These are phyloP conservation scores for Drosophila albomicans DNA, from an alignment of 1,140 invertebrate species.

Conservation along the genomic window DNA sequence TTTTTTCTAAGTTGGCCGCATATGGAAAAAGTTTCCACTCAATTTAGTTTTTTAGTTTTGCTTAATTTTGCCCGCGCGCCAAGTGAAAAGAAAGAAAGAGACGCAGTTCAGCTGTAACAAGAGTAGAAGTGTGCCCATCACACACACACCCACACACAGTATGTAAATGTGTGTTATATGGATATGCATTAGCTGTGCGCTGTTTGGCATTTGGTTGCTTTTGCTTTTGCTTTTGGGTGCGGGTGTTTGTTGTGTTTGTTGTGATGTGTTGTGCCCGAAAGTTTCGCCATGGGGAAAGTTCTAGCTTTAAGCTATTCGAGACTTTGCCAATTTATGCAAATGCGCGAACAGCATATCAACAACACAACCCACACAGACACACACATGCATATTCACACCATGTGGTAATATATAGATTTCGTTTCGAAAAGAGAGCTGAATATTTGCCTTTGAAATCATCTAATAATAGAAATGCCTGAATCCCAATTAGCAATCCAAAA, in stretches of 20 bases:
- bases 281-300: slow-evolving; percentile 69
- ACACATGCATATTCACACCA: background rate
- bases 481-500: slow-evolving; percentile 1
- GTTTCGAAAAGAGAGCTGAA: slow-evolving; percentile 25
- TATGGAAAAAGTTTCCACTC: slow-evolving; percentile 66
- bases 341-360: slow-evolving; percentile 35
- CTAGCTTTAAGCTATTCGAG: slow-evolving; percentile 40
- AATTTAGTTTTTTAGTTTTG: slow-evolving; percentile 74
- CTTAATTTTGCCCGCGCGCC: slow-evolving; percentile 62
- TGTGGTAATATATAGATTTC: slow-evolving; percentile 23
- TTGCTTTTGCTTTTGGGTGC: slow-evolving; percentile 18
- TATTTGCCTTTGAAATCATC: slow-evolving; percentile 22
- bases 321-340: slow-evolving; percentile 61
- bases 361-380: slow-evolving; percentile 6
- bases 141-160: slow-evolving; percentile 12
- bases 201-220: slow-evolving; percentile 66
- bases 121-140: slow-evolving; percentile 50
- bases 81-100: slow-evolving; percentile 35
- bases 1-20: slow-evolving; percentile 29
- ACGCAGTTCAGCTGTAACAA: slow-evolving; percentile 55
- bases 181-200: slow-evolving; percentile 60
- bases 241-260: slow-evolving; percentile 36
- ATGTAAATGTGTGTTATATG: slow-evolving; percentile 24
- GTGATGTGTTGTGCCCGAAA: slow-evolving; percentile 28
- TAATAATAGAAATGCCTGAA: slow-evolving; percentile 28